Conservation (phyloP, 2,113 vertebrate genomes). For the Kryptolebias marmoratus region DNA sequence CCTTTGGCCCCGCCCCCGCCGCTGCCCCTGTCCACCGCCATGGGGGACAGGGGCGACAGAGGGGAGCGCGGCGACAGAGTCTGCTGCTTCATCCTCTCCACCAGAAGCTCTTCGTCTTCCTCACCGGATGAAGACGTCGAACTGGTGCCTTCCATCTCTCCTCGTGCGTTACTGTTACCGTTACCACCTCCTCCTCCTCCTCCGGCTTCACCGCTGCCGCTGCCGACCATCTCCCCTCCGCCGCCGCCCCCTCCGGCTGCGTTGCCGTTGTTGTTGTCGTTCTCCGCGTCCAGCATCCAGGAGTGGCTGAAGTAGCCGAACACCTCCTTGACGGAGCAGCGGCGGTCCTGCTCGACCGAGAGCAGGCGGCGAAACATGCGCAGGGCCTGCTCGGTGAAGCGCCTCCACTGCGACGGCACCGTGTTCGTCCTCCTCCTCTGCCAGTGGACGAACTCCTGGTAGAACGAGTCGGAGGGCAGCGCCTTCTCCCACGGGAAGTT, state of each 20-base stretch:
- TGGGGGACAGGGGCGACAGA: conserved; percentile 56
- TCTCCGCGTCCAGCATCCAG: conserved; percentile 84
- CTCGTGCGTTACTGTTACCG: conserved; percentile 48
- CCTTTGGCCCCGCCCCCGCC: conserved; percentile 61
- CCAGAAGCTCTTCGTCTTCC: conserved; percentile 82
- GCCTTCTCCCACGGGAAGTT: conserved; percentile 90
- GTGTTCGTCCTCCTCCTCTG: conserved; percentile 77
- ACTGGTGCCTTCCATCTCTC: conserved; percentile 64
- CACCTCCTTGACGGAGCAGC: conserved; percentile 86
- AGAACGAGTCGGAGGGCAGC: conserved; percentile 84
- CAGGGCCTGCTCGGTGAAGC: conserved; percentile 85
- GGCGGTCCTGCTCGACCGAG: conserved; percentile 81
- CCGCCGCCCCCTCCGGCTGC: conserved; percentile 13
- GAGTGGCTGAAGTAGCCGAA: conserved; percentile 83
- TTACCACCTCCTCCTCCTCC: conserved; percentile 35
- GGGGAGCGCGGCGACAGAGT: conserved; percentile 77
- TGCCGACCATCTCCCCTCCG: conserved; percentile 39
- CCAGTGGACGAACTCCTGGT: conserved; percentile 87
- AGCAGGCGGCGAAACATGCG: conserved; percentile 86
- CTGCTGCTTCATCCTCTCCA: conserved; percentile 85
- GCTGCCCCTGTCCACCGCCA: conserved; percentile 54
- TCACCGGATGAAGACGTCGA: conserved; percentile 77
- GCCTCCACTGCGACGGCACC: conserved; percentile 86
- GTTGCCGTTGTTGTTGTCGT: conserved; percentile 66
- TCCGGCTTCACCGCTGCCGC: conserved; percentile 8